Evolutionary conservation across 1,140 invertebrate genomes (phyloP), one percentile per base, ranked within the genome.

Genomic region (Hylaeus anthracinus): DNA sequence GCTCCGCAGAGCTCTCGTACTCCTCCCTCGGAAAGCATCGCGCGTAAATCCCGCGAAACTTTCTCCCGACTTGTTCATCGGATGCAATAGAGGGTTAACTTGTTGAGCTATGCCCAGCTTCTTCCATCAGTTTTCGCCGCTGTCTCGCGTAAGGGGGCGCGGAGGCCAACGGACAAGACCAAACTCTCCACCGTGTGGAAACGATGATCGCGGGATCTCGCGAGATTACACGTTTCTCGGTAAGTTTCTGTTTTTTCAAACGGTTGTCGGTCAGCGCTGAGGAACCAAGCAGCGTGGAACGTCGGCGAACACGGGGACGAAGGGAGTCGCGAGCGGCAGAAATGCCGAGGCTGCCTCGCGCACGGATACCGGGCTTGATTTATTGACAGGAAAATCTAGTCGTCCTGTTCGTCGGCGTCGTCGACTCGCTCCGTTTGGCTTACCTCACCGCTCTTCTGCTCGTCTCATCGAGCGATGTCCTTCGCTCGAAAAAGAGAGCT

Each of bases 371-470:
- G 51, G 51, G 77, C 84, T 92, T 93, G 93, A 93, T 93, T 93
- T 93, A 93, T 93, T 92, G 92, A 93, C 93, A 93, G 91, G 92
- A 93, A 93, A 93, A 93, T 93, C 92, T 92, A 93, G 92, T 93
- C 92, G 82, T 65, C 81, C 72, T 84, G 87, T 80, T 75, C 78
- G 74, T 71, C 86, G 85, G 79, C 72, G 61, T 64, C 51, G 64
- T 71, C 79, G 58, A 70, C 61, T 84, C 67, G 79, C 74, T 82
- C 63, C 80, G 70, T 83, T 89, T 77, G 65, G 83, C 88, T 91
- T 91, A 90, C 89, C 89, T 91, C 91, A 89, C 88, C 83, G 84
- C 76, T 60, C 83, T 88, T 82, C 79, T 72, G 81, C 61, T 45
- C 41, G 78, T 63, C 58, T 85, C 81, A 41, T 37, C 79, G 61